Evolutionary conservation across 2,113 vertebrate genomes (phyloP).

Genomic region (Gracilinanus agilis): DNA sequence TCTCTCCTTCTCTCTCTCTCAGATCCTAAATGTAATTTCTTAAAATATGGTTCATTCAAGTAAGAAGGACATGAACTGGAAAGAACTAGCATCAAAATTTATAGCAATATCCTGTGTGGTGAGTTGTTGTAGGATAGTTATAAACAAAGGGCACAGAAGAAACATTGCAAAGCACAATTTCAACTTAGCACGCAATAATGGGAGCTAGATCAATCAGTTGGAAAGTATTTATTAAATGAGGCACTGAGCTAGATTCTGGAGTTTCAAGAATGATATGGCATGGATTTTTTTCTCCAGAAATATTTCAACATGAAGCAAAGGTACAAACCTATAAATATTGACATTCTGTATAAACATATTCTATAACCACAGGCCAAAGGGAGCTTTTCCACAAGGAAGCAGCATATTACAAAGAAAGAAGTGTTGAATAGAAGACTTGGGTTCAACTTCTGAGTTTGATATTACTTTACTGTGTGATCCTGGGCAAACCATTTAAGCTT

Average conservation of each 20-base stretch:
- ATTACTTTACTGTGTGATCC: not conserved
- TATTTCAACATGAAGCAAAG: not conserved
- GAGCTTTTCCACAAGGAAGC: too few relatives aligned
- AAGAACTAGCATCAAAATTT: not conserved
- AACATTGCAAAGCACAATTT: rapidly evolving
- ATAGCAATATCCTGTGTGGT: not conserved
- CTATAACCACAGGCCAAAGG: rapidly evolving
- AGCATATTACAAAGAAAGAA: too few relatives aligned
- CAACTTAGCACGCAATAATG: rapidly evolving
- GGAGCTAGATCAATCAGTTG: not conserved
- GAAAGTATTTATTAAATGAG: not conserved
- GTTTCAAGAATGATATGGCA: too few relatives aligned
- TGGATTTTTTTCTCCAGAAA: not conserved
- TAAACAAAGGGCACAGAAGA: not conserved
- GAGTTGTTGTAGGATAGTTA: not conserved
- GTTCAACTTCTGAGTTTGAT: too few relatives aligned
- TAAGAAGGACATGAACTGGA: not conserved
- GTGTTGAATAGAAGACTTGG: too few relatives aligned
- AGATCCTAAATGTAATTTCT: not conserved
- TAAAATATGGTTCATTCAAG: rapidly evolving
- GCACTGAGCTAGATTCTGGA: too few relatives aligned
- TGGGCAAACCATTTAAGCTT: not conserved
- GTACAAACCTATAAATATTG: rapidly evolving
- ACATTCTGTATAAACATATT: not conserved
- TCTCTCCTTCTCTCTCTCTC: too few relatives aligned